Conservation (phyloP, 2,113 vertebrate species). For the Struthio camelus region DNA sequence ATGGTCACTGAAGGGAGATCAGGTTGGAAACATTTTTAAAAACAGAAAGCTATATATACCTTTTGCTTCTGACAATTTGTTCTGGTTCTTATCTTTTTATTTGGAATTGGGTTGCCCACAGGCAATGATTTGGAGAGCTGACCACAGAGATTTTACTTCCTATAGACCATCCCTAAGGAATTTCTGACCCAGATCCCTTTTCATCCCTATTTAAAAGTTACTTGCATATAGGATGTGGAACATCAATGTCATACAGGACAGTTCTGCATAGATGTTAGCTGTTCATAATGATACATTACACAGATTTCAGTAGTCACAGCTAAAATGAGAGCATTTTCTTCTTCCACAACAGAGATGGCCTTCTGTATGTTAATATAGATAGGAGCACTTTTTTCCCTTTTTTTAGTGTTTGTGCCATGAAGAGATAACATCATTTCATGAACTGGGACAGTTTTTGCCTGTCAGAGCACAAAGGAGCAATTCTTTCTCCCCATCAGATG, state of each 20-base stretch:
- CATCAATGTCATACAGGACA: constrained; percentile 10
- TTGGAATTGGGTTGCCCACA: constrained; percentile 23
- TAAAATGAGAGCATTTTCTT: background rate
- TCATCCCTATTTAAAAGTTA: constrained; percentile 54
- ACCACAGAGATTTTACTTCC: constrained; percentile 10
- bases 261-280: constrained; percentile 51
- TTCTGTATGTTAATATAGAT: background rate
- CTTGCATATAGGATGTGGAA: constrained; percentile 5
- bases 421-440: background rate
- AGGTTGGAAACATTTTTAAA: background rate
- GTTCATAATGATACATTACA: constrained; percentile 1
- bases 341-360: background rate
- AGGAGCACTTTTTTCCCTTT: background rate
- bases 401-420: background rate
- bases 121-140: constrained; percentile 59
- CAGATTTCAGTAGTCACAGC: background rate
- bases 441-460: background rate
- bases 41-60: background rate
- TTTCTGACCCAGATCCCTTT: constrained; percentile 51
- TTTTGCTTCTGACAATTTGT: background rate
- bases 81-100: constrained; percentile 39
- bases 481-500: background rate
- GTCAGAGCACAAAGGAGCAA: background rate
- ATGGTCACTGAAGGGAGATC: constrained; percentile 7
- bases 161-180: constrained; percentile 21